Evolutionary conservation across 2,888 invertebrate species (phyloP).

Genomic region (Dynastes maya): DNA sequence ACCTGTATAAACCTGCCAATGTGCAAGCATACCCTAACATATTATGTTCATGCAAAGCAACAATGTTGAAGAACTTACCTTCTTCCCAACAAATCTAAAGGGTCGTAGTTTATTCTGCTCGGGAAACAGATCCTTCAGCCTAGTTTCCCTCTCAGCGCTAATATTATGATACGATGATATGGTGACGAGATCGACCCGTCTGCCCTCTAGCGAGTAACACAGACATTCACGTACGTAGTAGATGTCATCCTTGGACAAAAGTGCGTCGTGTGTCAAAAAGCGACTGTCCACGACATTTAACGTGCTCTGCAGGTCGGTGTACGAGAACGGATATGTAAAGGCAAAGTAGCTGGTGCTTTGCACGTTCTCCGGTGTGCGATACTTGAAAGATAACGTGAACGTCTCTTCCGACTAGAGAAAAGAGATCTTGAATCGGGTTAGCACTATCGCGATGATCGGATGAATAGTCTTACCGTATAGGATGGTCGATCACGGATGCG

Average conservation of each 20-base stretch:
- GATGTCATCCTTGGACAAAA: constrained; percentile 76
- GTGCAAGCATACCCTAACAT: too few species aligned
- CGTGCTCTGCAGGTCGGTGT: constrained; percentile 84
- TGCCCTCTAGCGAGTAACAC: constrained; percentile 83
- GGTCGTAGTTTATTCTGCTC: constrained; percentile 79
- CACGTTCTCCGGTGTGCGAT: constrained; percentile 79
- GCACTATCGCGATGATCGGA: too few species aligned
- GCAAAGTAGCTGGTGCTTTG: constrained; percentile 88
- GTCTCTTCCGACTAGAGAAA: constrained; percentile 74
- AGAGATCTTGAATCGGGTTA: not conserved
- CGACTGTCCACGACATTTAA: constrained; percentile 80
- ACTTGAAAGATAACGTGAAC: constrained; percentile 84
- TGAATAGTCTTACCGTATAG: constrained; percentile 72
- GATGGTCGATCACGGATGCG: constrained; percentile 85
- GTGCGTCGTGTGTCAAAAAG: constrained; percentile 60
- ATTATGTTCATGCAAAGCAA: not conserved
- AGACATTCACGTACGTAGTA: constrained; percentile 90
- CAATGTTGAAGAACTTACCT: constrained; percentile 72
- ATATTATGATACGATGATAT: constrained; percentile 88
- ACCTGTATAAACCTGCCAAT: too few species aligned
- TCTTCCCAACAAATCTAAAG: constrained; percentile 83
- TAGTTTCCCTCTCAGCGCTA: constrained; percentile 79
- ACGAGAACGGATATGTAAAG: constrained; percentile 93
- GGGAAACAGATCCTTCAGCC: constrained; percentile 83
- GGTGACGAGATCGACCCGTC: constrained; percentile 87